Percentiles rank a stretch among this genome's conserved stretches.
Conservation (phyloP, 2,113 vertebrate species). For the Cinclus mexicanus region DNA sequence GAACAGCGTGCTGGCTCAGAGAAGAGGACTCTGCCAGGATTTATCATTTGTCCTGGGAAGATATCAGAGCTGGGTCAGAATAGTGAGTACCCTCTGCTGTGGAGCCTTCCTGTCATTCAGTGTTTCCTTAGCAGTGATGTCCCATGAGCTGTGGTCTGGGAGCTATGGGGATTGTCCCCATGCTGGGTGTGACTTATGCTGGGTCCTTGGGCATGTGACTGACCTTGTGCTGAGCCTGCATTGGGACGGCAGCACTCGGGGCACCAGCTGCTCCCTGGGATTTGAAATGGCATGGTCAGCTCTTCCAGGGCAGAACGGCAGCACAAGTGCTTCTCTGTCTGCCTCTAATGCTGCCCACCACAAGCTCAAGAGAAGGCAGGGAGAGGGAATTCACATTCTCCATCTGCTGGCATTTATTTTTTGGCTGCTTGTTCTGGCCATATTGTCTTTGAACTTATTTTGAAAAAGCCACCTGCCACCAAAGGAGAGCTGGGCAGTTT, state of each 20-base stretch:
- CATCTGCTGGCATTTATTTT: not conserved
- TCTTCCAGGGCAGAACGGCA: not conserved
- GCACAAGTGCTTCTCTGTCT: not conserved
- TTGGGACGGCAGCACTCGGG: accelerated
- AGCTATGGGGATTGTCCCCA: not conserved
- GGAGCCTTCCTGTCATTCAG: not conserved
- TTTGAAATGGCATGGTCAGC: not conserved
- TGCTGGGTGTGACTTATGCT: not conserved
- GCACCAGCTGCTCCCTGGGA: conserved; percentile 15
- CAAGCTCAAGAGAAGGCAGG: not conserved
- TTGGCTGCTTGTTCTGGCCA: not conserved
- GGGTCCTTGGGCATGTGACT: not conserved
- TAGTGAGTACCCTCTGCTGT: not conserved
- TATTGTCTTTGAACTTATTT: not conserved
- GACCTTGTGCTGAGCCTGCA: not conserved
- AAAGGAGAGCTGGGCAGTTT: not conserved
- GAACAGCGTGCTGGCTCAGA: not conserved
- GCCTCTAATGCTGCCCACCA: accelerated
- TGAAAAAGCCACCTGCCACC: not conserved
- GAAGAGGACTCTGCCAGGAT: not conserved
- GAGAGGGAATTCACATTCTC: not conserved
- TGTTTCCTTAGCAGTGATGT: accelerated
- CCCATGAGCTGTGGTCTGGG: accelerated
- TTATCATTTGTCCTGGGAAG: not conserved
- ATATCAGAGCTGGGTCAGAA: not conserved